Evolutionary conservation across 2,797 vertebrate genomes (phyloP).

Genomic region (Apogon talboti): DNA sequence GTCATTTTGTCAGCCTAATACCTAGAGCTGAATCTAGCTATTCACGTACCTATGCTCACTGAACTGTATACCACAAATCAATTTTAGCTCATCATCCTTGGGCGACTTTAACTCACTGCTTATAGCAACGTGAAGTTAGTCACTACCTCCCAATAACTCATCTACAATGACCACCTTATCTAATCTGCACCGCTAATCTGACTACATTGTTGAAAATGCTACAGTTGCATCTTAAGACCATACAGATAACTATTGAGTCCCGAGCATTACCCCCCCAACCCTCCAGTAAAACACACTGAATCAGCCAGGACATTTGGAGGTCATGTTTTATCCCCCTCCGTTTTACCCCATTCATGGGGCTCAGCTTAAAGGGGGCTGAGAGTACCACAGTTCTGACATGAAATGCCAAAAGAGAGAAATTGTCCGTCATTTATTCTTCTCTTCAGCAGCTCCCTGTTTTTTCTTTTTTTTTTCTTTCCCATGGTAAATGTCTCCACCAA

Average conservation of each 20-base stretch:
- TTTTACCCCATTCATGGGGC: constrained; percentile 54
- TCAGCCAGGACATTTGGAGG: constrained; percentile 77
- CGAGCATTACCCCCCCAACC: constrained; percentile 45
- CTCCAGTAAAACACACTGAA: constrained; percentile 72
- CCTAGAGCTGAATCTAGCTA: constrained; percentile 76
- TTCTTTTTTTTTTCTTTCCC: constrained; percentile 51
- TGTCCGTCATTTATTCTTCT: constrained; percentile 63
- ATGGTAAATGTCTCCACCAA: constrained; percentile 67
- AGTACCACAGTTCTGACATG: constrained; percentile 71
- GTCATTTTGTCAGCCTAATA: constrained; percentile 84
- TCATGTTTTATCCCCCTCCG: constrained; percentile 60
- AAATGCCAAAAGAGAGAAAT: constrained; percentile 74
- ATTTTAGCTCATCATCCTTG: constrained; percentile 72
- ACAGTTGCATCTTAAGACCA: constrained; percentile 83
- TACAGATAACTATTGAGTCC: constrained; percentile 75
- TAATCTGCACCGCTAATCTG: constrained; percentile 78
- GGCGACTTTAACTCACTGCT: constrained; percentile 78
- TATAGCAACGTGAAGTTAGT: constrained; percentile 80
- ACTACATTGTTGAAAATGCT: constrained; percentile 86
- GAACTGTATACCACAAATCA: constrained; percentile 79
- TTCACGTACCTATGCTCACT: constrained; percentile 70
- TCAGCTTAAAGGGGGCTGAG: constrained; percentile 64
- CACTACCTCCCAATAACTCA: constrained; percentile 63
- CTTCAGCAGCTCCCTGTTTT: constrained; percentile 71
- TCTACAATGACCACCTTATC: constrained; percentile 70